Evolutionary conservation across 2,797 vertebrate genomes (phyloP).

Genomic region (Platyrinchus mystaceus): DNA sequence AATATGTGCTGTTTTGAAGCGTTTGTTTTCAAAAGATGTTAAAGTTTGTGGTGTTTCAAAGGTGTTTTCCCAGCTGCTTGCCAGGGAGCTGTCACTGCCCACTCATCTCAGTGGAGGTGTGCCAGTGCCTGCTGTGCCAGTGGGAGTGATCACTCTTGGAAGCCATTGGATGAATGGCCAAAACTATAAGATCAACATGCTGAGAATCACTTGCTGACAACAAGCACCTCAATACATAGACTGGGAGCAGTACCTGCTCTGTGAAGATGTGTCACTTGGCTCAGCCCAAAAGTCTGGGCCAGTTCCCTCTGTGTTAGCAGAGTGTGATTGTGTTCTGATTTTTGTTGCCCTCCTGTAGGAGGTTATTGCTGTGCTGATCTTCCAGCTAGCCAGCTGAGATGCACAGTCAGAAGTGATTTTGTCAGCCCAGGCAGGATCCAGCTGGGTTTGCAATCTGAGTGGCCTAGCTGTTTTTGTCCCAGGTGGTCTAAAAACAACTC

Average conservation of each 20-base stretch:
- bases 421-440: neutral
- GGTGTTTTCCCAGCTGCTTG: neutral
- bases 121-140: too few relatives aligned
- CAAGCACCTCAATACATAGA: rapidly evolving
- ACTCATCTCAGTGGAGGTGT: rapidly evolving
- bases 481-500: neutral
- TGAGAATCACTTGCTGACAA: neutral
- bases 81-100: rapidly evolving
- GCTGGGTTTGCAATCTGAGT: neutral
- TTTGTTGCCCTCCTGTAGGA: rapidly evolving
- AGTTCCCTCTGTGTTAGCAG: neutral
- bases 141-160: rapidly evolving
- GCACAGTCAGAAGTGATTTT: neutral
- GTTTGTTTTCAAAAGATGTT: neutral
- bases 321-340: rapidly evolving
- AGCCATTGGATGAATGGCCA: rapidly evolving
- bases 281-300: neutral
- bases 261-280: neutral
- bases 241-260: neutral
- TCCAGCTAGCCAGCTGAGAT: neutral
- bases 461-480: neutral
- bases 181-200: neutral
- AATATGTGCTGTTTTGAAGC: neutral
- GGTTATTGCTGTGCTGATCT: neutral
- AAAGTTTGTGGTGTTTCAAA: neutral